Conservation (phyloP, 2,113 vertebrate genomes). For the Xiphophorus couchianus region DNA sequence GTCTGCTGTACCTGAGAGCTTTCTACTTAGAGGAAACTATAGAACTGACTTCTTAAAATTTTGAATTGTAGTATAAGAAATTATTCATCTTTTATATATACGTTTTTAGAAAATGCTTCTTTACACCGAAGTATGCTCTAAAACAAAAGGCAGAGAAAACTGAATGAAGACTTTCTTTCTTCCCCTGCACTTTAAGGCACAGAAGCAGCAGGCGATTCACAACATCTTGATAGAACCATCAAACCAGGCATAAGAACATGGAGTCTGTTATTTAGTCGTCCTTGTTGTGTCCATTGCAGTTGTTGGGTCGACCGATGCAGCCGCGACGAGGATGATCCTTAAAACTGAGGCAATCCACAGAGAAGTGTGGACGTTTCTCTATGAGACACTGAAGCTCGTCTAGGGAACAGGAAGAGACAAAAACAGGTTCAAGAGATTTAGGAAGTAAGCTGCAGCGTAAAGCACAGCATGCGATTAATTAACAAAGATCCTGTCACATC, state of each 20-base stretch:
- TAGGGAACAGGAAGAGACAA: constrained; percentile 48
- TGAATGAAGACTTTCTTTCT: neutral
- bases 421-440: neutral
- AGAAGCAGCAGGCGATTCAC: constrained; percentile 12
- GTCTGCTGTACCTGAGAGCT: constrained; percentile 24
- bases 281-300: constrained; percentile 80
- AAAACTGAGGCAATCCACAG: constrained; percentile 81
- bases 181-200: constrained; percentile 48
- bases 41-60: constrained; percentile 13
- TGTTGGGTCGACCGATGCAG: constrained; percentile 62
- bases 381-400: constrained; percentile 83
- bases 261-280: constrained; percentile 27
- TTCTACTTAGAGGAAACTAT: neutral
- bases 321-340: constrained; percentile 60
- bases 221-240: neutral
- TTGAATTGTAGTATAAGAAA: constrained; percentile 12
- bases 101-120: neutral
- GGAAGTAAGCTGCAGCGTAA: neutral
- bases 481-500: neutral
- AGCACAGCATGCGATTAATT: too few relatives aligned
- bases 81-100: neutral
- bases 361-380: constrained; percentile 82
- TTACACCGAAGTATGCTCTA: neutral
- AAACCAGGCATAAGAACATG: neutral
- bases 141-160: neutral